A percentile compares a stretch with the other conserved stretches of the same genome.
Conservation (phyloP, 2,888 invertebrate species). For the Strigamia crassipes region DNA sequence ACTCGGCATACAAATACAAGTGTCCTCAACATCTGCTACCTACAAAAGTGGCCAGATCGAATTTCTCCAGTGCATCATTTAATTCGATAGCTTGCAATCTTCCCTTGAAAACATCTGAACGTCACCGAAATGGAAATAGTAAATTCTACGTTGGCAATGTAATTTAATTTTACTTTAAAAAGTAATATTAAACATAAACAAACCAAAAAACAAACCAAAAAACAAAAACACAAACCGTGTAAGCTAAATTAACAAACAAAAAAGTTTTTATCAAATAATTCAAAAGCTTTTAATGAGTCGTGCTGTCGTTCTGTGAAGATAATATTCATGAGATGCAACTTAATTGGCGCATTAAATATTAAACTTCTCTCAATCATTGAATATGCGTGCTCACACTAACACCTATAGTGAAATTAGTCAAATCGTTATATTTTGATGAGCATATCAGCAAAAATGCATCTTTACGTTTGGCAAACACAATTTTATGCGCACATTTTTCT, state of each 20-base stretch:
- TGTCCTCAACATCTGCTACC: slow-evolving; percentile 24
- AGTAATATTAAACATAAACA: no score
- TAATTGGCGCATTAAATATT: slow-evolving; percentile 37
- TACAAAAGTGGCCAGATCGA: slow-evolving; percentile 19
- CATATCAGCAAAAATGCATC: not conserved
- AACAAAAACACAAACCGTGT: not conserved
- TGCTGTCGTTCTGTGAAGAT: not conserved
- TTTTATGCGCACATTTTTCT: not conserved
- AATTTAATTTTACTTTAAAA: not conserved
- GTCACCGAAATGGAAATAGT: not conserved
- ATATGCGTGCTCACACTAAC: slow-evolving; percentile 30
- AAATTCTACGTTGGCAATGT: not conserved
- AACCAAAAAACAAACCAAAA: not conserved
- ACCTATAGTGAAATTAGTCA: slow-evolving; percentile 23
- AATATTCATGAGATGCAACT: slow-evolving; percentile 40
- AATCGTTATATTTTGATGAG: not conserved
- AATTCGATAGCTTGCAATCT: not conserved
- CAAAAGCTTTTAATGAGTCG: slow-evolving; percentile 17
- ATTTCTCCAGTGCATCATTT: slow-evolving; percentile 10
- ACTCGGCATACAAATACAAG: not conserved
- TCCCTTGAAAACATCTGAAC: not conserved
- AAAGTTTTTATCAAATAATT: not conserved
- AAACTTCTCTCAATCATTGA: slow-evolving; percentile 35
- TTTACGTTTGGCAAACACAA: not conserved
- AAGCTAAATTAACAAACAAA: not conserved